Evolutionary conservation across 2,113 vertebrate genomes (phyloP), one percentile per base, ranked within the genome.

Genomic region (Eubucco bourcierii): DNA sequence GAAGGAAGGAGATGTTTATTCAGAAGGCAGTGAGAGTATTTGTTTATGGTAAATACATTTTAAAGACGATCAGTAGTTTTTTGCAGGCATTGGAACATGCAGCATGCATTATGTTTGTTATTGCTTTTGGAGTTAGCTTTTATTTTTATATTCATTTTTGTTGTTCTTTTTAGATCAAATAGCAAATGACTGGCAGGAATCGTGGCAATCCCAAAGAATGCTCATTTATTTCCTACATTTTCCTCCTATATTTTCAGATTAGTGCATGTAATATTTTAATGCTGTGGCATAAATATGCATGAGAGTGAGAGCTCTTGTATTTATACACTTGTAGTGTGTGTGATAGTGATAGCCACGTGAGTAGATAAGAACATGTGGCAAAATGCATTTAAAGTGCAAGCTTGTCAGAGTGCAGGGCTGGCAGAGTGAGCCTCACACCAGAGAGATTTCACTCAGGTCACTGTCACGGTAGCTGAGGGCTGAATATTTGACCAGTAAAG

Each of bases 221-320:
- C 87, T 96, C 59, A 18, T 92, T 95, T 91, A 90, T 87, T 94
- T 92, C 80, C 84, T 67, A 81, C 28, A 47, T 88, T 92, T 90
- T 85, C 80, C 92, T 94, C 56, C 56, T 41, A 47, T 75, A 91
- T 93, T 95, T 97, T 93, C 90, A 91, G 90, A 84, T 86, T 83
- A 84, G 55, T 80, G 74, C 55, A 72, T 50, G 46, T 76, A 80
- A 92, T 90, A 88, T 94, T 90, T 83, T 90, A 90, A 81, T 95
- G 86, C 95, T 91, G 29, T 16, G 71, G 87, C 94, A 97, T 90
- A 96, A 95, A 97, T 83, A 89, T 52, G 56, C 87, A 83, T 66
- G 6, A 63, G 28, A 63, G 58, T 7, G 27, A 83, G 44, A 82
- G 64, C n/a, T 37, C 66, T 23, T 60, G 8, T 20, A 82, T 59